Conservation (phyloP, 2,797 vertebrate species). For the Xenopus petersii region DNA sequence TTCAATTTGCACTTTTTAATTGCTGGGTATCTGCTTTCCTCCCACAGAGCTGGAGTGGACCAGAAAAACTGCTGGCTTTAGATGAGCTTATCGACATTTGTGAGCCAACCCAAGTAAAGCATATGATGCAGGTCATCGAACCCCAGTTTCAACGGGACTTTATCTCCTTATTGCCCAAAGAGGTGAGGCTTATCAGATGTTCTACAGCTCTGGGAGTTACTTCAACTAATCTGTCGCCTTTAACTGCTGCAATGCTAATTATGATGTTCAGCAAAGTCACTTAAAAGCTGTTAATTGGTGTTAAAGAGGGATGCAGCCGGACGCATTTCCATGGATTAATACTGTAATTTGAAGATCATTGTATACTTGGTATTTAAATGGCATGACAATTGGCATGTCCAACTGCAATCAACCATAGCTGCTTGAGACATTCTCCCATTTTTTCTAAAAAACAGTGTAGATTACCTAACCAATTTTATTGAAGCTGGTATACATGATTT, state of each 20-base stretch:
- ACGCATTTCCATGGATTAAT: slow-evolving; percentile 31
- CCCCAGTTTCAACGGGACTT: slow-evolving; percentile 99
- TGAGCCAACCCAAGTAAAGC: slow-evolving; percentile 98
- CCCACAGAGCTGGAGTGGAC: slow-evolving; percentile 95
- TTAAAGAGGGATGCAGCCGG: slow-evolving; percentile 15
- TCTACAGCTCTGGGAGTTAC: not conserved
- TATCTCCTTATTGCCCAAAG: slow-evolving; percentile 98
- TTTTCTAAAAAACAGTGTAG: no score
- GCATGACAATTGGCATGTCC: no score
- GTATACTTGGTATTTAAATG: no score
- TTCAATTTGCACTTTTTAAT: not conserved
- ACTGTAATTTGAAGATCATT: slow-evolving; percentile 28
- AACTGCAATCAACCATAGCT: no score
- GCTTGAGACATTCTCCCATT: no score
- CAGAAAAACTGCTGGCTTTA: slow-evolving; percentile 97
- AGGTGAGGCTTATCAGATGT: slow-evolving; percentile 74
- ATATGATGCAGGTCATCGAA: slow-evolving; percentile 99
- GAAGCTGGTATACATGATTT: no score
- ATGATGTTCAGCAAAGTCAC: slow-evolving; percentile 45
- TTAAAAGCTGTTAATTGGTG: slow-evolving; percentile 31
- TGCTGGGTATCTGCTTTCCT: slow-evolving; percentile 38
- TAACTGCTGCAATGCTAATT: slow-evolving; percentile 40
- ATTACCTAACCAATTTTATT: no score
- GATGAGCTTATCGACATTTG: slow-evolving; percentile 98
- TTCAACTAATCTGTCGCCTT: slow-evolving; percentile 31